Conservation (phyloP, 2,113 vertebrate genomes). For the Rhombomys opimus region DNA sequence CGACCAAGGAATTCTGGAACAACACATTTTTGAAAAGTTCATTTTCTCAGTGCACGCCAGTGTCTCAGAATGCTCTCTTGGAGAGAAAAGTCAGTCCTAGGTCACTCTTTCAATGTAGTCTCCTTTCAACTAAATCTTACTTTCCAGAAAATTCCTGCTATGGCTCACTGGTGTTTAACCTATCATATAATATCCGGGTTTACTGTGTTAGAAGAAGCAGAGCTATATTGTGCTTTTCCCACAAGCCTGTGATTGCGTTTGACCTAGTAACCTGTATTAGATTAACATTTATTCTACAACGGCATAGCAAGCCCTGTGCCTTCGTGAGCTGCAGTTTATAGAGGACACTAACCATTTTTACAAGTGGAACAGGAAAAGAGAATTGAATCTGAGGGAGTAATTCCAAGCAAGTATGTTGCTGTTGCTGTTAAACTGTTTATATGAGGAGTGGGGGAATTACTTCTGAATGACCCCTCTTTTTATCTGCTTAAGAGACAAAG, state of each 20-base stretch:
- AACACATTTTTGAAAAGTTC: slow-evolving; percentile 82
- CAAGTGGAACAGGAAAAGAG: slow-evolving; percentile 91
- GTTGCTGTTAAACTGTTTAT: slow-evolving; percentile 90
- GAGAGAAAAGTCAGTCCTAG: slow-evolving; percentile 89
- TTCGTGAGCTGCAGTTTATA: slow-evolving; percentile 89
- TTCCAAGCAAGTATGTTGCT: slow-evolving; percentile 90
- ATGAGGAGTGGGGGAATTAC: slow-evolving; percentile 90
- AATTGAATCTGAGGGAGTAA: slow-evolving; percentile 92
- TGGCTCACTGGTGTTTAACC: slow-evolving; percentile 92
- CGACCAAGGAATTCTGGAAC: slow-evolving; percentile 80
- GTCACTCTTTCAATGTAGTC: slow-evolving; percentile 89
- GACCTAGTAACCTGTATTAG: slow-evolving; percentile 94
- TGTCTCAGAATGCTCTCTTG: slow-evolving; percentile 83
- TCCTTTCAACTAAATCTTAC: slow-evolving; percentile 91
- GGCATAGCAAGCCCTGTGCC: slow-evolving; percentile 89
- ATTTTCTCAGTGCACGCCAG: slow-evolving; percentile 83
- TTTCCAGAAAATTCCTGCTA: slow-evolving; percentile 91
- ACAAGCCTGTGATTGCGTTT: slow-evolving; percentile 93
- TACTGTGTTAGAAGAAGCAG: slow-evolving; percentile 92
- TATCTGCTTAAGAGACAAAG: slow-evolving; percentile 91
- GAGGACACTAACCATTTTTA: slow-evolving; percentile 92
- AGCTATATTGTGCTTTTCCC: slow-evolving; percentile 93
- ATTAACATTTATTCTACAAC: slow-evolving; percentile 94
- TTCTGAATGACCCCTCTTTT: slow-evolving; percentile 91
- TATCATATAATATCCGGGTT: slow-evolving; percentile 93